Evolutionary conservation across 2,113 vertebrate genomes (phyloP).

Genomic region (Coreoperca whiteheadi): DNA sequence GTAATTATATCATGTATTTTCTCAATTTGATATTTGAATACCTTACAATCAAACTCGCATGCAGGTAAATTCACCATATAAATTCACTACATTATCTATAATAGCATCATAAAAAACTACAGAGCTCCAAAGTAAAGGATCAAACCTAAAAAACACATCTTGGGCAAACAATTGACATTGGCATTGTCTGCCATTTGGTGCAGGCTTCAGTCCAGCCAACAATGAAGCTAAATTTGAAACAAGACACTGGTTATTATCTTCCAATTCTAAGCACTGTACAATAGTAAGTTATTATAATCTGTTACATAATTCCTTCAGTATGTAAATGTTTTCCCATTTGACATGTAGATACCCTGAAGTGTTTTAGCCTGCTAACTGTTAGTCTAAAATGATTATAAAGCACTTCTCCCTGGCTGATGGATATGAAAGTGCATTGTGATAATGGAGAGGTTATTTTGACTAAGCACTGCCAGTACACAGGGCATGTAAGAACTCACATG

Average conservation of each 20-base stretch:
- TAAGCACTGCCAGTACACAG: slow-evolving; percentile 54
- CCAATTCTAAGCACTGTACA: background rate
- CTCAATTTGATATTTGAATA: background rate
- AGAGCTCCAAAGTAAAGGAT: background rate
- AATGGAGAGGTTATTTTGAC: slow-evolving; percentile 66
- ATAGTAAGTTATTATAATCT: background rate
- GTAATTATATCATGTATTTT: background rate
- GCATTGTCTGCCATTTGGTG: background rate
- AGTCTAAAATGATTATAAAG: slow-evolving; percentile 20
- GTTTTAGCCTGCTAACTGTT: slow-evolving; percentile 18
- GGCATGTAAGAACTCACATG: slow-evolving; percentile 68
- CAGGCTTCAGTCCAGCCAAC: slow-evolving; percentile 1
- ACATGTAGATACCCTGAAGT: slow-evolving; percentile 19
- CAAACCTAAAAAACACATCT: background rate
- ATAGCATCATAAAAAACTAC: background rate
- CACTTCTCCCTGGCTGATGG: slow-evolving; percentile 33
- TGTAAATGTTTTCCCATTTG: slow-evolving; percentile 20
- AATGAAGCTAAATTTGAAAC: background rate
- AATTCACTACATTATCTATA: background rate
- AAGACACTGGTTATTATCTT: background rate
- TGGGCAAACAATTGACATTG: background rate
- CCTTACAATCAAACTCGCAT: background rate
- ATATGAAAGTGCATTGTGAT: slow-evolving; percentile 54
- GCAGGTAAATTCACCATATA: background rate
- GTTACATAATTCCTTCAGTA: background rate